These are phyloP conservation scores for Drosophila parabipectinata DNA, from an alignment of 1,140 invertebrate species.

Conservation along the genomic window DNA sequence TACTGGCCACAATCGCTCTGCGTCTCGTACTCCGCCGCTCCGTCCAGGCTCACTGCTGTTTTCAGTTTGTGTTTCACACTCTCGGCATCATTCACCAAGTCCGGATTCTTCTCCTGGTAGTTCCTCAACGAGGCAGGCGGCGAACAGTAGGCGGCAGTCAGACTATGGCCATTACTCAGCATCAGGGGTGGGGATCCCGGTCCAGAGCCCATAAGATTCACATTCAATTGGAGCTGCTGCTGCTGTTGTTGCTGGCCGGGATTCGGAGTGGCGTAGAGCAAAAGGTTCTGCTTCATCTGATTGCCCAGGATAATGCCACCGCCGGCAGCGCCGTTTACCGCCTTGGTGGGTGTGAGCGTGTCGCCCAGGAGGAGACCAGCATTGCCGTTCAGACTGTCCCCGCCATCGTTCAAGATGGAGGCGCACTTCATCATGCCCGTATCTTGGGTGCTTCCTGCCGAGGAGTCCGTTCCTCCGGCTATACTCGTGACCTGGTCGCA, in stretches of 20 bases:
- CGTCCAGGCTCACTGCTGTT: conserved; percentile 84
- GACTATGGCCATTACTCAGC: conserved; percentile 55
- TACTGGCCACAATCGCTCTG: conserved; percentile 81
- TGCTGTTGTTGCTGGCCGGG: conserved; percentile 59
- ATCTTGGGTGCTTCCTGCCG: conserved; percentile 70
- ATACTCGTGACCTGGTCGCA: conserved; percentile 76
- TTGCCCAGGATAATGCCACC: conserved; percentile 75
- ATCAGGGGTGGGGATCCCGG: conserved; percentile 61
- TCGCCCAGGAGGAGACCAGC: conserved; percentile 57
- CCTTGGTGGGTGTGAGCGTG: conserved; percentile 72
- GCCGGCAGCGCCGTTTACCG: conserved; percentile 46
- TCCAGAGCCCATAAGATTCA: conserved; percentile 65
- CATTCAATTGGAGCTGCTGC: conserved; percentile 71
- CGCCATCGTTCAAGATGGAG: conserved; percentile 74
- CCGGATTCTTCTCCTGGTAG: conserved; percentile 89
- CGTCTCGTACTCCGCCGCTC: conserved; percentile 71
- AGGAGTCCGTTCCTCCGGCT: conserved; percentile 62
- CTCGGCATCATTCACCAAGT: conserved; percentile 90
- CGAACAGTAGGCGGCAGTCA: conserved; percentile 72
- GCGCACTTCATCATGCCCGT: conserved; percentile 80
- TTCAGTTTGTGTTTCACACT: conserved; percentile 87
- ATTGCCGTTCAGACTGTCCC: conserved; percentile 67
- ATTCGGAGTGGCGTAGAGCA: conserved; percentile 71
- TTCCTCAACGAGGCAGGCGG: conserved; percentile 84
- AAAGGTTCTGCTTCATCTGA: conserved; percentile 80